phyloP scores from a whole-genome alignment of 2,797 vertebrate genomes.

The Tadarida brasiliensis region DNA sequence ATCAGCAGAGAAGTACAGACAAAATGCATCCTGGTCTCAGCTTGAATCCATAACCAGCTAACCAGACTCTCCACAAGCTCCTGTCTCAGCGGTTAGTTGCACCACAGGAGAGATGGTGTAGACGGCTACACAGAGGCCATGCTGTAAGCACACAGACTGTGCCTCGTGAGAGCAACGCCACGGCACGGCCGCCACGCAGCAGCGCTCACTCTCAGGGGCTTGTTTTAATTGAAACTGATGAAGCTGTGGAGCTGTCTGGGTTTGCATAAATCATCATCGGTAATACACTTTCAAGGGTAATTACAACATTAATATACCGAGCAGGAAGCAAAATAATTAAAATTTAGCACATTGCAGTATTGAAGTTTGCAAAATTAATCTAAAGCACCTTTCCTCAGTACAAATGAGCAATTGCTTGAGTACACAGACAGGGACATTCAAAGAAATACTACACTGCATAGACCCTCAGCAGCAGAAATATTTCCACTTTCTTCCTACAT shows the following conservation, averaged over 20 bases:
- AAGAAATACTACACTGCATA: constrained; percentile 17
- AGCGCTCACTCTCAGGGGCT: constrained; percentile 6
- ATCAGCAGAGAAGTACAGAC: neutral
- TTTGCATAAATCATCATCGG: constrained; percentile 79
- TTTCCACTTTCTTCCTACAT: constrained; percentile 12
- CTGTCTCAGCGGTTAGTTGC: constrained; percentile 6
- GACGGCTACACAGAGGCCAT: constrained; percentile 45
- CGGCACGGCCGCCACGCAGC: neutral
- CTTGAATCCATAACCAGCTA: neutral
- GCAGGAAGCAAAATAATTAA: constrained; percentile 86
- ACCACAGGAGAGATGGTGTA: constrained; percentile 49
- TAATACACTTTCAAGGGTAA: constrained; percentile 82
- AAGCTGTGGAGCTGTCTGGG: constrained; percentile 64
- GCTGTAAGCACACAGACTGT: constrained; percentile 24
- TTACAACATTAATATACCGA: constrained; percentile 84
- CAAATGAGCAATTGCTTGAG: constrained; percentile 70
- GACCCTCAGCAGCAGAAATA: neutral
- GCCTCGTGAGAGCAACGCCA: neutral
- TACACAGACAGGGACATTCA: constrained; percentile 69
- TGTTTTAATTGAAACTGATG: constrained; percentile 80
- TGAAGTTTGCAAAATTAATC: constrained; percentile 82
- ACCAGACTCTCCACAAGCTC: neutral
- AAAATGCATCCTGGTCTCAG: constrained; percentile 11
- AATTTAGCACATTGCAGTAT: constrained; percentile 76
- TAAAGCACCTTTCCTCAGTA: constrained; percentile 73